Conservation (phyloP, 2,797 vertebrate species). For the Cuniculus paca region DNA sequence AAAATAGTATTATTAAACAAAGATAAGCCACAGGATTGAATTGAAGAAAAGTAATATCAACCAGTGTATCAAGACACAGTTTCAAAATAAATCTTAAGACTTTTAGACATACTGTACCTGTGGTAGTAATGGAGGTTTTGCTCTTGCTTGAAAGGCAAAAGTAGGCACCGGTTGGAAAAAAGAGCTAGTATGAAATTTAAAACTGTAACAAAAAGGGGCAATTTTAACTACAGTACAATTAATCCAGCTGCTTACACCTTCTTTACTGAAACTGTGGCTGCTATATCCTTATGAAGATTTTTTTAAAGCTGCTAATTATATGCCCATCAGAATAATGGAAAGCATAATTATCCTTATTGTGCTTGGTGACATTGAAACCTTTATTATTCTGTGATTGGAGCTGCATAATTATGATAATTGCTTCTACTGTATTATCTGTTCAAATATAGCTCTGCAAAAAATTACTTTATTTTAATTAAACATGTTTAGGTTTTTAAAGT, state of each 20-base stretch:
- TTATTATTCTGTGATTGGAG: constrained; percentile 87
- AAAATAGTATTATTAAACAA: background rate
- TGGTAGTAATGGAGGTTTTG: background rate
- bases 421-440: constrained; percentile 86
- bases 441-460: constrained; percentile 87
- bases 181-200: constrained; percentile 12
- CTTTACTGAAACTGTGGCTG: constrained; percentile 76
- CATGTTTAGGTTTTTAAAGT: constrained; percentile 85
- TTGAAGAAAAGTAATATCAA: background rate
- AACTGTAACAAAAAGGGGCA: constrained; percentile 51
- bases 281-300: constrained; percentile 71
- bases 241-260: constrained; percentile 62
- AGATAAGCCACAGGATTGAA: background rate
- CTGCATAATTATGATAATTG: constrained; percentile 88
- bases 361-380: constrained; percentile 89
- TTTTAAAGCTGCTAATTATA: constrained; percentile 85
- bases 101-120: background rate
- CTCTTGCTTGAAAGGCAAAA: constrained; percentile 30
- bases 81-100: background rate
- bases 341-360: constrained; percentile 88
- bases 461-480: constrained; percentile 90
- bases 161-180: constrained; percentile 24
- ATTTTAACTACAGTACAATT: constrained; percentile 71
- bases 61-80: background rate
- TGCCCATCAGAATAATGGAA: constrained; percentile 88